These are phyloP conservation scores for Amazona guildingii DNA, from an alignment of 2,113 vertebrate species.

Conservation along the genomic window DNA sequence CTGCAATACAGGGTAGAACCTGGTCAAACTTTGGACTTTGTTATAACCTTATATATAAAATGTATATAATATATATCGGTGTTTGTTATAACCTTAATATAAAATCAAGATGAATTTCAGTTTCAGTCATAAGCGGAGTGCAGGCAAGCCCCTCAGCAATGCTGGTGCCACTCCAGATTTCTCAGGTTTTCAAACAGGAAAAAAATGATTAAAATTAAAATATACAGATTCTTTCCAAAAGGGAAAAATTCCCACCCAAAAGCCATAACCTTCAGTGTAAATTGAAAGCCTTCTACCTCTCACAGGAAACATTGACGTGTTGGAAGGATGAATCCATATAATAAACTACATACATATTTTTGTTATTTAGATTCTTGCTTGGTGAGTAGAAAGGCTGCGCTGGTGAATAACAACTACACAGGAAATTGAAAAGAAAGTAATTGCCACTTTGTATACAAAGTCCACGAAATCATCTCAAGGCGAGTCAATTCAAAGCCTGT, in stretches of 20 bases:
- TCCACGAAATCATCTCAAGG: neutral
- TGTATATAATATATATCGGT: too few species aligned
- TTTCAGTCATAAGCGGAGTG: neutral
- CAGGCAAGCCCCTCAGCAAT: neutral
- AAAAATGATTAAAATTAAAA: neutral
- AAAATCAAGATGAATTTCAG: neutral
- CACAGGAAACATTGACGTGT: neutral
- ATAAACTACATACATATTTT: neutral
- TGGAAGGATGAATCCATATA: neutral
- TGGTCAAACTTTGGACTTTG: neutral
- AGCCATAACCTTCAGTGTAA: neutral
- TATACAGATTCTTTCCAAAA: neutral
- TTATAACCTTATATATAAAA: neutral
- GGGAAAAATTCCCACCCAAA: neutral
- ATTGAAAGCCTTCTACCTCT: neutral
- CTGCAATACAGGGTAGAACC: neutral
- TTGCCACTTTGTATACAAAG: neutral
- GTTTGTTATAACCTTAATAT: neutral
- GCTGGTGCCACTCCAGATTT: neutral
- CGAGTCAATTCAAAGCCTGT: neutral
- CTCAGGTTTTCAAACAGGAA: neutral
- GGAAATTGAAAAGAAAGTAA: slow-evolving; percentile 18
- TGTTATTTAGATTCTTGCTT: neutral
- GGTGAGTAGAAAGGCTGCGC: neutral
- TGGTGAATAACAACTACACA: neutral